Conservation (phyloP, 2,113 vertebrate genomes). For the Blennius ocellaris region DNA sequence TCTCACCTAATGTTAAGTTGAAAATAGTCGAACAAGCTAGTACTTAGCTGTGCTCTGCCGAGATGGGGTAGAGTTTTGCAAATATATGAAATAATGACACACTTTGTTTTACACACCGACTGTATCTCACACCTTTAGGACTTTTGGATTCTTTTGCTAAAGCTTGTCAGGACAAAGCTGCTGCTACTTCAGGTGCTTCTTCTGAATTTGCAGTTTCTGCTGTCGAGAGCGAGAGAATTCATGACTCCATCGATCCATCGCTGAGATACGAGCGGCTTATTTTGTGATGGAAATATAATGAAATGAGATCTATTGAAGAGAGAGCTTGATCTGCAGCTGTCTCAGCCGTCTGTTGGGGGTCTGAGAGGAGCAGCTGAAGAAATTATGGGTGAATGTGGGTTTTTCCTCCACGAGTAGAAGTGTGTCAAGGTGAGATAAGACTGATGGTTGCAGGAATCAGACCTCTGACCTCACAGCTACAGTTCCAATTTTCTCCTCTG, state of each 20-base stretch:
- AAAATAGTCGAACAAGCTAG: no score
- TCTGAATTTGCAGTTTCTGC: background rate
- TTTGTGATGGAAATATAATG: slow-evolving; percentile 7
- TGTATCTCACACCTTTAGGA: background rate
- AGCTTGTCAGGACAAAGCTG: no score
- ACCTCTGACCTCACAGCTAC: background rate
- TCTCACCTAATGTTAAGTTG: no score
- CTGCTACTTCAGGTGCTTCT: no score
- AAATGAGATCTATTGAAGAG: slow-evolving; percentile 40
- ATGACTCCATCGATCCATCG: slow-evolving; percentile 29
- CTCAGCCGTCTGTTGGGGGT: slow-evolving; percentile 1
- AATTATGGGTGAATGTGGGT: background rate
- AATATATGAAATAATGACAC: no score
- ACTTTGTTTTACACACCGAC: no score
- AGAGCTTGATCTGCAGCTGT: slow-evolving; percentile 41
- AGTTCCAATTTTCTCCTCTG: background rate
- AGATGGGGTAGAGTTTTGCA: no score
- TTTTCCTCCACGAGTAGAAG: background rate
- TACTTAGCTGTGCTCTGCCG: no score
- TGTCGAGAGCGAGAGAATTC: slow-evolving; percentile 4
- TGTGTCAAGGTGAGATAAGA: slow-evolving; percentile 22
- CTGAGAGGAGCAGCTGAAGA: background rate
- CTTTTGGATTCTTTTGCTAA: background rate
- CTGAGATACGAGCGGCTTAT: slow-evolving; percentile 12
- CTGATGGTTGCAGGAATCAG: background rate